Evolutionary conservation across 37 sponge, comb jelly and placozoan genomes (phyloP), one percentile per base, ranked within the genome.

Genomic region (Spongilla lacustris): DNA sequence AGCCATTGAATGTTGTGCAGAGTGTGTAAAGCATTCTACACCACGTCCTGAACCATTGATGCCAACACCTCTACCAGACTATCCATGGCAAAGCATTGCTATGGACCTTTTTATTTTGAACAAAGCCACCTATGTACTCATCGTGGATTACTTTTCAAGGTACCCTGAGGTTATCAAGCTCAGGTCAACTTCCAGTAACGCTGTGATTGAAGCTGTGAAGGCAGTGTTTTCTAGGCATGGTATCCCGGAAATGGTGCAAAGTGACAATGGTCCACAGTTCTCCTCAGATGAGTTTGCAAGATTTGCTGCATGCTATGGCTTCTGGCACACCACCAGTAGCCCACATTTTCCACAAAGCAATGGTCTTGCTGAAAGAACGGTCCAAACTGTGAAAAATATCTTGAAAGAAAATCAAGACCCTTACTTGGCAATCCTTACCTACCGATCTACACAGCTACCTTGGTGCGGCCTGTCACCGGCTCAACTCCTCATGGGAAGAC

Each of bases 401-500:
- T 26, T 86, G 33, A 79, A 79, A 73, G 66, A 46, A 21, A 34
- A 73, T 11, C 33, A 70, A 24, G 82, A 87, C 81, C 77, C 74
- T 5, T 81, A 74, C 41, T 24, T 87, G 34, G 66, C 88, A 9
- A 75, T 87, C 23, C 50, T 87, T 36, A 32, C 33, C 32, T 87
- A 87, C 32, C 87, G 80, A 8, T 10, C 87, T 11, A 91, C 80
- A 6, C 88, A 79, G 0, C 75, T 91, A 0, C 92, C 88, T 22
- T 87, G 92, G 92, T 91, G 92, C 50, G 26, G 49, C n/a, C 19
- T 38, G 22, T 68, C 69, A 24, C 92, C 92, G 31, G 80, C 92
- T 14, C 84, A 91, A 72, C 70, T 91, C 38, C 74, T 83, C 4
- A 91, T 91, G 92, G 92, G 92, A 66, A 78, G 92, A 80, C 36